These are phyloP conservation scores for Tetragonisca angustula DNA, from an alignment of 2,888 invertebrate genomes.

Conservation along the genomic window DNA sequence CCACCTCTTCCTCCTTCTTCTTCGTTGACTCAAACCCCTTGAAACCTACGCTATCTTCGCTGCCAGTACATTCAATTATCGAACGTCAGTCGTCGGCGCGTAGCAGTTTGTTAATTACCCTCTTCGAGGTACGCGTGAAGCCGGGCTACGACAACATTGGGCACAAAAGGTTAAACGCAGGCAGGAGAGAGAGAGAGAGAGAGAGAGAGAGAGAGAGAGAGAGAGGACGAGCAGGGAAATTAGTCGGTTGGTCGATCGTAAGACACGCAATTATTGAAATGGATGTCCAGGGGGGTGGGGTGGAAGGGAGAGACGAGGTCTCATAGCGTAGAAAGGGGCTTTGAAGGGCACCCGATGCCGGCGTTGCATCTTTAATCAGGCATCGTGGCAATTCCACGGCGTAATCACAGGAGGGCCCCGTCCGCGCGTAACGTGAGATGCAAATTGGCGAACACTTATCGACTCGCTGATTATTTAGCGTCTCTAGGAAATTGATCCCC, in stretches of 20 bases:
- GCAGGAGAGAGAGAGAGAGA: background rate
- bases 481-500: conserved; percentile 40
- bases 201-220: background rate
- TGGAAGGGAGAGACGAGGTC: background rate
- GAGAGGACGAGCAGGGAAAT: no score
- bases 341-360: conserved; percentile 25
- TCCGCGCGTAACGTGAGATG: conserved; percentile 47
- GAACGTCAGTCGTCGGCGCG: conserved; percentile 7
- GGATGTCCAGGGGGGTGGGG: conserved; percentile 4
- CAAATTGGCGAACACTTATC: conserved; percentile 57
- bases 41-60: background rate
- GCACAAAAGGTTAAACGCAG: conserved; percentile 3
- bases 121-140: background rate
- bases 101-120: conserved; percentile 20
- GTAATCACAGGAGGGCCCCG: conserved; percentile 47
- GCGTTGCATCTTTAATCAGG: conserved; percentile 56
- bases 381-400: conserved; percentile 31
- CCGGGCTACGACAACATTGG: background rate
- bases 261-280: conserved; percentile 49
- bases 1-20: no score
- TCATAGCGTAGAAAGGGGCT: conserved; percentile 25
- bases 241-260: conserved; percentile 20
- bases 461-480: conserved; percentile 51
- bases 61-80: conserved; percentile 1
- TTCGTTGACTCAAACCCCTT: no score